Percentiles rank a stretch among this genome's conserved stretches.
These are phyloP conservation scores for Trichonephila clavipes DNA, from an alignment of 1,140 invertebrate genomes.

Conservation along the genomic window DNA sequence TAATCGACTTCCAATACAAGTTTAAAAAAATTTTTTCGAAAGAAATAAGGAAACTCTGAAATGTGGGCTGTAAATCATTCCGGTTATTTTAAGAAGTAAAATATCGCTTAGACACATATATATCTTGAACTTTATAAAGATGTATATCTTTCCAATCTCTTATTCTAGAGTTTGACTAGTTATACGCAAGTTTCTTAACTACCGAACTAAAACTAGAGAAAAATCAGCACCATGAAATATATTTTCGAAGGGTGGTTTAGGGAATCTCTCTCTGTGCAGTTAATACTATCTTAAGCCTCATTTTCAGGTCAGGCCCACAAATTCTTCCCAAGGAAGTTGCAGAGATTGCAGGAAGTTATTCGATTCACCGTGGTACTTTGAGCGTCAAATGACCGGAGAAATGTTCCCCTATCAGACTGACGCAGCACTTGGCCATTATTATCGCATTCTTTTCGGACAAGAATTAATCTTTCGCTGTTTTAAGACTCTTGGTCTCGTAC, in stretches of 20 bases:
- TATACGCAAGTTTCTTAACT: background rate
- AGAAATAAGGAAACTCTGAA: too few species aligned
- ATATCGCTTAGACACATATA: too few species aligned
- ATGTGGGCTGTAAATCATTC: too few species aligned
- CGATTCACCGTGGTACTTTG: background rate
- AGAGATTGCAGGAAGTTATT: slow-evolving; percentile 15
- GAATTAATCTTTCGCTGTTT: slow-evolving; percentile 58
- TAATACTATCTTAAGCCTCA: slow-evolving; percentile 19
- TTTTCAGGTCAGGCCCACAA: background rate
- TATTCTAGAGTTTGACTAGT: too few species aligned
- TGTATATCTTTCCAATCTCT: too few species aligned
- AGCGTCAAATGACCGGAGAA: slow-evolving; percentile 36
- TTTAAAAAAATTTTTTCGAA: too few species aligned
- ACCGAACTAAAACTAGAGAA: background rate
- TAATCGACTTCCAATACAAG: too few species aligned
- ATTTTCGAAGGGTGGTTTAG: background rate
- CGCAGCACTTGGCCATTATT: slow-evolving; percentile 40
- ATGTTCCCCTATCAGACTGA: slow-evolving; percentile 38
- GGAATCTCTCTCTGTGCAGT: too few species aligned
- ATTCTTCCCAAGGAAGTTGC: slow-evolving; percentile 6
- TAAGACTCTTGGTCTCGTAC: slow-evolving; percentile 48
- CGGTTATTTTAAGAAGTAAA: too few species aligned
- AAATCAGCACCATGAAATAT: background rate
- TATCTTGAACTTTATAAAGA: too few species aligned
- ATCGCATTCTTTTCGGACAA: slow-evolving; percentile 65